Evolutionary conservation across 1,140 invertebrate species (phyloP), one percentile per base, ranked within the genome.

Genomic region (Ceratoteleas bidentatus): DNA sequence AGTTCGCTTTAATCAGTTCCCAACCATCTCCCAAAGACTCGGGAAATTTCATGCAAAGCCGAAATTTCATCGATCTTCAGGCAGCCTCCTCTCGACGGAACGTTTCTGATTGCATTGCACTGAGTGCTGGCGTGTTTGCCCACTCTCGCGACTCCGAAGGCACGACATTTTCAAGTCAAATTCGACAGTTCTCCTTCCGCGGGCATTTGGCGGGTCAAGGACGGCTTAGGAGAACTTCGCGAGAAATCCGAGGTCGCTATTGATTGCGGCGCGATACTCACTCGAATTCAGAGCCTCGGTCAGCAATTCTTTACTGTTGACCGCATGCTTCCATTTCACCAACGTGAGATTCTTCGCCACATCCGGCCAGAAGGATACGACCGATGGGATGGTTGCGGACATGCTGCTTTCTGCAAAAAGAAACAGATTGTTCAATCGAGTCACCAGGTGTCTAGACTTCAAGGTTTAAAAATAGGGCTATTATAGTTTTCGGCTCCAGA

Each of bases 301-400:
- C 11, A 98, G 89, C 49, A 93, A 89, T 0, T 88, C 87, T 82
- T 93, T 91, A 83, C 92, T 95, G 88, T 98, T 98, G 3, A 96
- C 95, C 1, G 95, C 96, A 90, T 97, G 96, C 6, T 94, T 94
- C 97, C 97, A 98, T 15, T 93, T 95, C 3, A 98, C 92, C 72
- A 93, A 93, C 2, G 95, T 96, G 49, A 96, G 88, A 88, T 97
- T 96, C 6, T 84, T 85, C 1, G 90, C 66, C 40, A 91, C 64
- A 0, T 87, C 53, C 0, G 90, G 88, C 66, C 92, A 93, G 70
- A 90, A 91, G n/a, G 40, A 73, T 1, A 43, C 13, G 2, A 85
- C 78, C 13, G 83, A 75, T 16, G 82, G 74, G 0, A 75, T 13
- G 6, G 61, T 70, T n/a, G n/a, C 40, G 11, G 79, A 66, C 85